Evolutionary conservation across 2,113 vertebrate genomes (phyloP), one percentile per base, ranked within the genome.

Genomic region (Centrocercus urophasianus): DNA sequence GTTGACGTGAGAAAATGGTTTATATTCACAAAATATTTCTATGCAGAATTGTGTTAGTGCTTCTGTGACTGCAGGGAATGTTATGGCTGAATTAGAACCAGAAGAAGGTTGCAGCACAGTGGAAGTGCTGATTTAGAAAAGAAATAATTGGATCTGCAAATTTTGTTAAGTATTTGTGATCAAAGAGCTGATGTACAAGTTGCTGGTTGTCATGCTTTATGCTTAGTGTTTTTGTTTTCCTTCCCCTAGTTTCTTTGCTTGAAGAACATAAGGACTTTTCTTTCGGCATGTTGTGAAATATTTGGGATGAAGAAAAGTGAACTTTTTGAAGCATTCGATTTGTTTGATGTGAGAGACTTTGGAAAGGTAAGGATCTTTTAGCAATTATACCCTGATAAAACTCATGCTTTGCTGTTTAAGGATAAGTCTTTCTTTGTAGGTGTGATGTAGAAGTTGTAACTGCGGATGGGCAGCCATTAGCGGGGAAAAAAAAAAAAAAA

Each of bases 221-320:
- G 13, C 32, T 83, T 27, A 54, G 1, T 27, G 12, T 8, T 86
- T 92, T 85, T 90, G 34, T 86, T 88, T 89, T 82, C 74, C 82
- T 64, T 13, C 30, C 83, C 52, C 11, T 97, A 99, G 99, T 99
- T 99, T 97, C 98, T 99, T 73, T 99, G 99, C 96, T 96, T 99
- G 98, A 99, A 99, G 98, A 99, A 99, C 79, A 99, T 99, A 98
- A 97, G 99, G 94, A 99, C 99, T 2, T 99, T 99, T 93, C 98
- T 99, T 95, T 94, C 92, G 0, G 98, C 98, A 13, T 99, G 99
- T 96, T 98, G 97, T 30, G 99, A 99, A 56, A 97, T 96, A 9
- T 99, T 99, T 94, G 98, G 98, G 40, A 99, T 99, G 99, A 99
- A 98, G 98, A 99, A 99, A 93, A 99, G 98, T 27, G 99, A 99